Conservation (phyloP, 2,888 invertebrate genomes). For the Nymphalis urticae region DNA sequence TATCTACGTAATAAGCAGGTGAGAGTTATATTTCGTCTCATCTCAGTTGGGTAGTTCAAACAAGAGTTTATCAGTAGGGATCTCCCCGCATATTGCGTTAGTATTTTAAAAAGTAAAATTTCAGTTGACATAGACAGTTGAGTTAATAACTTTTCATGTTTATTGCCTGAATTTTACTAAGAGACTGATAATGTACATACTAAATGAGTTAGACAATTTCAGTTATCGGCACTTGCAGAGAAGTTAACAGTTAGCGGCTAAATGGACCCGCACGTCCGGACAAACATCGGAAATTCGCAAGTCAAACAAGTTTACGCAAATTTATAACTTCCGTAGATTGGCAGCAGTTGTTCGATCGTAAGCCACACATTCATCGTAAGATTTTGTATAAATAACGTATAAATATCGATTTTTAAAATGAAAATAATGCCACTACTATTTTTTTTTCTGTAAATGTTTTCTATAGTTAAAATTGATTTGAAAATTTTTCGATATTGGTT, state of each 20-base stretch:
- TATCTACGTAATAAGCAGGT: constrained; percentile 41
- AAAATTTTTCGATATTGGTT: no score
- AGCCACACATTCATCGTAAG: constrained; percentile 12
- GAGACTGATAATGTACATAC: constrained; percentile 15
- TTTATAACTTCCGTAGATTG: constrained; percentile 71
- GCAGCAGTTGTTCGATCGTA: constrained; percentile 31
- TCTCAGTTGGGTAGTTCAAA: constrained; percentile 34
- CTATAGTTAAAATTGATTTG: no score
- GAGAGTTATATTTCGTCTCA: constrained; percentile 55
- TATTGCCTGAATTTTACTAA: background rate
- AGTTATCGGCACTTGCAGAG: constrained; percentile 40
- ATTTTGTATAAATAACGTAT: constrained; percentile 9
- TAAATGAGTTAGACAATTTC: constrained; percentile 32
- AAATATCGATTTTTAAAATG: background rate
- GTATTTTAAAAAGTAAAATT: constrained; percentile 3
- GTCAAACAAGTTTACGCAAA: constrained; percentile 79
- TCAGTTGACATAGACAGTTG: background rate
- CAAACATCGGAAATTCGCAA: constrained; percentile 76
- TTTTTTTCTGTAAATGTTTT: no score
- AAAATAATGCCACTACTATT: no score
- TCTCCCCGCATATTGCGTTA: constrained; percentile 13
- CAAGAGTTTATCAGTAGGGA: constrained; percentile 25
- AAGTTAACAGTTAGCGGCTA: constrained; percentile 72
- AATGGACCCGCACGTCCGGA: constrained; percentile 77
- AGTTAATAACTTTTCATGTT: background rate